Percentiles rank a stretch among this genome's conserved stretches.
These are phyloP conservation scores for Huso huso DNA, from an alignment of 2,797 vertebrate species.

Conservation along the genomic window DNA sequence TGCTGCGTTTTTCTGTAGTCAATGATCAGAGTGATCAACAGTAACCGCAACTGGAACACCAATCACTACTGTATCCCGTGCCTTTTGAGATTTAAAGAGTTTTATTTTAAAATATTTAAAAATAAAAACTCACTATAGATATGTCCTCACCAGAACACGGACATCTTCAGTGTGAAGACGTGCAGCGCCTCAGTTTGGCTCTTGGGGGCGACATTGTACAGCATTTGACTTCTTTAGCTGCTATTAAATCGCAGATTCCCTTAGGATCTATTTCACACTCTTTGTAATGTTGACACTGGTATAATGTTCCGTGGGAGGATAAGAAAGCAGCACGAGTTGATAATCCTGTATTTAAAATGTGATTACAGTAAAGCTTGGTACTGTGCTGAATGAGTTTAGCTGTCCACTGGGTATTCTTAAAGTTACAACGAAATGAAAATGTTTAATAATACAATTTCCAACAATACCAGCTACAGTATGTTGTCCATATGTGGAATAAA, in stretches of 20 bases:
- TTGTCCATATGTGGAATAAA: too few species aligned
- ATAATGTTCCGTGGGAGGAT: neutral
- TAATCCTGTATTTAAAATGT: constrained; percentile 1
- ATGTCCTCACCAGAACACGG: too few species aligned
- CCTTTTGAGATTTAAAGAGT: too few species aligned
- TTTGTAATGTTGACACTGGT: neutral
- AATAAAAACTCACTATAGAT: too few species aligned
- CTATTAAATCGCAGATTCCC: neutral
- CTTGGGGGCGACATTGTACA: neutral
- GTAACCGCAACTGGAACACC: too few species aligned
- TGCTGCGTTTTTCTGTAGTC: too few species aligned
- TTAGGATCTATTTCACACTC: constrained; percentile 2
- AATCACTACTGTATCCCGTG: too few species aligned
- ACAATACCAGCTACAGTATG: too few species aligned
- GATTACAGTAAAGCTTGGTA: neutral
- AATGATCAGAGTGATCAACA: too few species aligned
- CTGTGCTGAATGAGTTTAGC: neutral
- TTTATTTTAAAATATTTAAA: too few species aligned
- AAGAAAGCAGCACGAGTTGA: neutral
- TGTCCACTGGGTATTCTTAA: neutral
- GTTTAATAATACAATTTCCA: too few species aligned
- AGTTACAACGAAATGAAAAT: neutral
- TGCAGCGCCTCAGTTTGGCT: neutral
- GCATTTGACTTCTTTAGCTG: neutral
- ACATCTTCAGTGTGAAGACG: neutral